These are phyloP conservation scores for Sisyra terminalis DNA, from an alignment of 2,888 invertebrate species.

Conservation along the genomic window DNA sequence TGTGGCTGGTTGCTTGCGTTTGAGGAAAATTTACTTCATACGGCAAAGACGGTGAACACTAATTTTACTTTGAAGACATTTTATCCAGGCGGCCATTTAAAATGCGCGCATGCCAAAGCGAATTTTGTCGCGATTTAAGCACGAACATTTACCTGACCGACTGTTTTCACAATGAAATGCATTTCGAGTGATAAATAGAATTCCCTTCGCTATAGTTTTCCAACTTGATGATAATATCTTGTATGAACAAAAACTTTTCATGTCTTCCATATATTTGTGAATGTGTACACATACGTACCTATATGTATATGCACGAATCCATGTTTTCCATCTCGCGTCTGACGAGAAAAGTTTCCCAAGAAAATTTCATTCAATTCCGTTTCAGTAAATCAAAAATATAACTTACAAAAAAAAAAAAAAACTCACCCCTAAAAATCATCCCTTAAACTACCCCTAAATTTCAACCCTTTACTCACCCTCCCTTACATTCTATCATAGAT, in stretches of 20 bases:
- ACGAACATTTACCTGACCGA: conserved; percentile 1
- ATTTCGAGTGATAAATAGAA: conserved; percentile 6
- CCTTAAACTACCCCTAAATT: too few species aligned
- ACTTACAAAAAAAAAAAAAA: too few species aligned
- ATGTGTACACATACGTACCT: not conserved
- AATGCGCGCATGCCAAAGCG: not conserved
- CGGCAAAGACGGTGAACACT: conserved; percentile 6
- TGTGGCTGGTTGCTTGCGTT: not conserved
- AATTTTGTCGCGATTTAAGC: not conserved
- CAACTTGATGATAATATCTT: conserved; percentile 2
- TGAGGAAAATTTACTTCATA: conserved; percentile 6
- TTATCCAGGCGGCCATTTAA: conserved; percentile 6
- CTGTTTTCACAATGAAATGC: conserved; percentile 8
- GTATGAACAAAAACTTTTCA: not conserved
- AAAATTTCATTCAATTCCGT: not conserved
- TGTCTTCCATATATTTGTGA: not conserved
- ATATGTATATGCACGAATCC: not conserved
- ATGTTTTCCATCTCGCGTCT: not conserved
- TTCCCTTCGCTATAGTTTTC: conserved; percentile 3
- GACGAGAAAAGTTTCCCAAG: not conserved
- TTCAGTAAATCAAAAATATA: too few species aligned
- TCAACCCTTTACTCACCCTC: too few species aligned
- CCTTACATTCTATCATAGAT: too few species aligned
- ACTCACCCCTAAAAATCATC: too few species aligned
- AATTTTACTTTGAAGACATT: conserved; percentile 9